These are phyloP conservation scores for Ammodytes dubius DNA, from an alignment of 2,113 vertebrate species.

Conservation along the genomic window DNA sequence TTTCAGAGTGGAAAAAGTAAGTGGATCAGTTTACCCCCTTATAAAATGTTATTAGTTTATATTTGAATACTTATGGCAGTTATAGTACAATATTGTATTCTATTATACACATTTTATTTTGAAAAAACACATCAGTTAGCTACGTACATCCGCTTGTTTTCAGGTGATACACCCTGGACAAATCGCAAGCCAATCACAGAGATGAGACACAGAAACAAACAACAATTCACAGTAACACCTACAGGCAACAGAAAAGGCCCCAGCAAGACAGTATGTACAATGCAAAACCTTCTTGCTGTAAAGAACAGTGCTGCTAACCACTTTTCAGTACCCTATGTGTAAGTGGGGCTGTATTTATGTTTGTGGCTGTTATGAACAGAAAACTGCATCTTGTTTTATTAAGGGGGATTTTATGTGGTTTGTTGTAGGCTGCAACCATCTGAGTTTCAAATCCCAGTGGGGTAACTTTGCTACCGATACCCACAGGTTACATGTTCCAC, in stretches of 20 bases:
- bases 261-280: too few species aligned
- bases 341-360: not conserved
- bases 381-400: conserved; percentile 9
- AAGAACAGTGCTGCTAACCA: too few species aligned
- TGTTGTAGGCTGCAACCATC: conserved; percentile 25
- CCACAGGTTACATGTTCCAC: conserved; percentile 47
- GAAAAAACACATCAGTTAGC: not conserved
- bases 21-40: too few species aligned
- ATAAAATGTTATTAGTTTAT: not conserved
- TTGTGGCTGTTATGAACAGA: not conserved
- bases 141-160: not conserved
- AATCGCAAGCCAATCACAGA: not conserved
- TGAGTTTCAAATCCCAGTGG: conserved; percentile 41
- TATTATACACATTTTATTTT: not conserved
- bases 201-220: conserved; percentile 14
- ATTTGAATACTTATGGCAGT: not conserved
- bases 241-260: too few species aligned
- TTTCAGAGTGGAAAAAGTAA: too few species aligned
- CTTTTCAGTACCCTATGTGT: too few species aligned
- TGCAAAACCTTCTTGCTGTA: too few species aligned
- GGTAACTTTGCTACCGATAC: conserved; percentile 51
- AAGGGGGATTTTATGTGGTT: conserved; percentile 19
- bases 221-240: too few species aligned
- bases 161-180: too few species aligned
- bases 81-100: not conserved